A percentile compares a stretch with the other conserved stretches of the same genome.
Evolutionary conservation across 1,140 invertebrate genomes (phyloP).

Genomic region (Mizuhopecten yessoensis): DNA sequence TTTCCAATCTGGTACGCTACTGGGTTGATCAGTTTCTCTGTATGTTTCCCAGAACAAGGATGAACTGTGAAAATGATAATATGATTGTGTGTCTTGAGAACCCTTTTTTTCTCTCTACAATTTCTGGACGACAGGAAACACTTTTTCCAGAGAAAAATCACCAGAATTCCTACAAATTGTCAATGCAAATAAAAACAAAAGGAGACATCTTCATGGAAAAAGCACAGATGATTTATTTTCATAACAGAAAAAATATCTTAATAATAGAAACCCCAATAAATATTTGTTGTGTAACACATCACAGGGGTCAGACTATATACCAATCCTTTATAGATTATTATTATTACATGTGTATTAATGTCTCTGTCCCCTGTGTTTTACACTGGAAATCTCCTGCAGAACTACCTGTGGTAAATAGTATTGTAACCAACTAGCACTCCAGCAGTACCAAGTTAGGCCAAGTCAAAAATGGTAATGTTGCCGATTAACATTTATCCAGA

Average conservation of each 20-base stretch:
- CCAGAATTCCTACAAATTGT: too few relatives aligned
- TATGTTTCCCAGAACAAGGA: too few relatives aligned
- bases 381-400: background rate
- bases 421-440: background rate
- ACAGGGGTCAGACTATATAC: slow-evolving; percentile 30
- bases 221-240: slow-evolving; percentile 29
- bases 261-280: slow-evolving; percentile 40
- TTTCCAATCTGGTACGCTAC: too few relatives aligned
- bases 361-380: background rate
- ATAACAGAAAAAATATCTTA: background rate
- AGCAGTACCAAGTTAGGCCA: background rate
- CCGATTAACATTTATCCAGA: too few relatives aligned
- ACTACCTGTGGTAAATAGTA: too few relatives aligned
- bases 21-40: too few relatives aligned
- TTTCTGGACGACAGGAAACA: too few relatives aligned
- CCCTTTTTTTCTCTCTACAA: too few relatives aligned
- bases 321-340: background rate
- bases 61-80: too few relatives aligned
- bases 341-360: background rate
- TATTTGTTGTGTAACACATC: background rate
- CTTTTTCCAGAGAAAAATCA: too few relatives aligned
- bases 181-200: background rate
- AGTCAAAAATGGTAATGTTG: too few relatives aligned
- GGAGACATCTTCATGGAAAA: background rate
- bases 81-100: too few relatives aligned